Percentiles rank a stretch among this genome's conserved stretches.
These are phyloP conservation scores for Brachionichthys hirsutus DNA, from an alignment of 2,113 vertebrate species.

Conservation along the genomic window DNA sequence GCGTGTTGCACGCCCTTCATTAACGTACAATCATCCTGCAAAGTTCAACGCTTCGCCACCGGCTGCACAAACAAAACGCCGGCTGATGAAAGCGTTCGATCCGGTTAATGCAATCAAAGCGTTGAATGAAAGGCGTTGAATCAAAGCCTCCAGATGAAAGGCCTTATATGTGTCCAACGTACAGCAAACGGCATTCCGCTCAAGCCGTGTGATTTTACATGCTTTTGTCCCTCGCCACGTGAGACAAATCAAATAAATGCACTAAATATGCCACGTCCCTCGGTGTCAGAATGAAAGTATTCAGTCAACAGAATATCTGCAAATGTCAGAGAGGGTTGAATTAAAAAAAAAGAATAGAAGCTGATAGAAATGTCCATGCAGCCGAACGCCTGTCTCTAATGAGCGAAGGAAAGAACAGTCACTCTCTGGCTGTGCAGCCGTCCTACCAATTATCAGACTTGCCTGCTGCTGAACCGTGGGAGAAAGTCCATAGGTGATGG, in stretches of 20 bases:
- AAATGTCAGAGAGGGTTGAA: slow-evolving; percentile 61
- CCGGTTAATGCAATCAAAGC: slow-evolving; percentile 28
- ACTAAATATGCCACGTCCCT: slow-evolving; percentile 6
- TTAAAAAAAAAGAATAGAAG: slow-evolving; percentile 26
- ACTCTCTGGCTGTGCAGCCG: slow-evolving; percentile 65
- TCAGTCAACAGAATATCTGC: slow-evolving; percentile 57
- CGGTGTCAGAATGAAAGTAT: slow-evolving; percentile 24
- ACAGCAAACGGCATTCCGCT: slow-evolving; percentile 7
- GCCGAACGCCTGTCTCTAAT: slow-evolving; percentile 63
- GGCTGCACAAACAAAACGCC: neutral
- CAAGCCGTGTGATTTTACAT: neutral
- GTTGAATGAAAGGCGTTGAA: no score
- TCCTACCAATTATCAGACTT: slow-evolving; percentile 73
- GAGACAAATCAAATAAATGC: slow-evolving; percentile 29
- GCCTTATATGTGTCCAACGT: neutral
- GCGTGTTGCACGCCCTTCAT: no score
- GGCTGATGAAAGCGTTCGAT: slow-evolving; percentile 43
- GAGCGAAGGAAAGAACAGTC: slow-evolving; percentile 65
- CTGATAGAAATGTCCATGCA: slow-evolving; percentile 65
- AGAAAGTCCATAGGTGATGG: slow-evolving; percentile 68
- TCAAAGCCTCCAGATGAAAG: neutral
- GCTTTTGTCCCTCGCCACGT: slow-evolving; percentile 15
- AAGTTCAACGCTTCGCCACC: no score
- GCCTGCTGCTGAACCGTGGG: slow-evolving; percentile 70
- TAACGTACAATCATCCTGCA: no score